Percentiles rank a stretch among this genome's conserved stretches.
Conservation (phyloP, 2,888 invertebrate species). For the Dynastes maya region DNA sequence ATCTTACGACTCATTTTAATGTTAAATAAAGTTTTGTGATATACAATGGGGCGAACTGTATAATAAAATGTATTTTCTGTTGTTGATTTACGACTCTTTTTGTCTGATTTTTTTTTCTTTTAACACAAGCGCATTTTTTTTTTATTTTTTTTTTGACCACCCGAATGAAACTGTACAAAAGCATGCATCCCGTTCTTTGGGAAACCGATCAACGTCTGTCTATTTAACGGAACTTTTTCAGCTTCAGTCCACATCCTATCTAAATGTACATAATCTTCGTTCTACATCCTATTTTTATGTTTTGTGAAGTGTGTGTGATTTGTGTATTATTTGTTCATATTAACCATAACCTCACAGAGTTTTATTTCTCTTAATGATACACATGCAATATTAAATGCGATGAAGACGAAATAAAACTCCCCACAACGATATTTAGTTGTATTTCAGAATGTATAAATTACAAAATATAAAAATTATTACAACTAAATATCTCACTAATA, state of each 20-base stretch:
- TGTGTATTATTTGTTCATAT: conserved; percentile 33
- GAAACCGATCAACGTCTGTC: conserved; percentile 24
- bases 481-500: conserved; percentile 33
- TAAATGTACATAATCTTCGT: conserved; percentile 40
- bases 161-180: conserved; percentile 47
- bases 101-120: conserved; percentile 31
- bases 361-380: conserved; percentile 16
- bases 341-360: neutral
- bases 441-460: neutral
- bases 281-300: conserved; percentile 32
- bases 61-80: neutral
- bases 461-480: neutral
- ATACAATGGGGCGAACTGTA: neutral
- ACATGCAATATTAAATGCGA: neutral
- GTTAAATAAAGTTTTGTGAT: neutral
- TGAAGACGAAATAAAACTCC: conserved; percentile 17
- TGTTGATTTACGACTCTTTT: conserved; percentile 14
- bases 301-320: conserved; percentile 47
- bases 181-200: conserved; percentile 42
- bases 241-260: conserved; percentile 31
- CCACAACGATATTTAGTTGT: conserved; percentile 31
- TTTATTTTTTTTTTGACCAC: conserved; percentile 17
- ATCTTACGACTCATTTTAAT: neutral
- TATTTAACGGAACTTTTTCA: conserved; percentile 37
- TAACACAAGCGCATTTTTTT: conserved; percentile 43